These are phyloP conservation scores for Byasa hedistus DNA, from an alignment of 2,888 invertebrate species.

Conservation along the genomic window DNA sequence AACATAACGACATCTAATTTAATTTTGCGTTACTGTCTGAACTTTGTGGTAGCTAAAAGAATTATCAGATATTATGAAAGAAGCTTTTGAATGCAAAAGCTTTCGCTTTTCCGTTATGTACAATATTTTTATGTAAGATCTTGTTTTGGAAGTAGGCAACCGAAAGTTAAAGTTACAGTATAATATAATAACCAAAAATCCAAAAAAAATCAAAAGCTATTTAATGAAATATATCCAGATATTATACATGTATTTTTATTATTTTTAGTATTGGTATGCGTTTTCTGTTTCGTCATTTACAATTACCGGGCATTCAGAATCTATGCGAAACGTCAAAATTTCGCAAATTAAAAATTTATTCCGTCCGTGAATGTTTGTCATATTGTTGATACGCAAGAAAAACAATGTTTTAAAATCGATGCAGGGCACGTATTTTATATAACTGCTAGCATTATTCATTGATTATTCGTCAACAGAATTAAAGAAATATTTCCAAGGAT, in stretches of 20 bases:
- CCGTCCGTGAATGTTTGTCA: constrained; percentile 24
- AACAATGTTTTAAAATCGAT: constrained; percentile 28
- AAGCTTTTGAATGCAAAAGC: no score
- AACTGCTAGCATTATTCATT: constrained; percentile 4
- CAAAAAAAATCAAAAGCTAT: no score
- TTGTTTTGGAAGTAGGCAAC: no score
- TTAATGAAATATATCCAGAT: no score
- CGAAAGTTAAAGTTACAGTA: no score
- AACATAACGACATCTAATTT: no score
- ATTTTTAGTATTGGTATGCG: background rate
- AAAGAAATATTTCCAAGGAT: background rate
- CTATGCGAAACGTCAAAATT: constrained; percentile 23
- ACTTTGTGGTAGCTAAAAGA: no score
- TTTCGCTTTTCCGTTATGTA: no score
- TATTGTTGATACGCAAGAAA: constrained; percentile 25
- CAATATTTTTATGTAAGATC: no score
- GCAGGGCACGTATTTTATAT: constrained; percentile 16
- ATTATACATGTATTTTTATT: background rate
- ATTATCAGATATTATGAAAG: no score
- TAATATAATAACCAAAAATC: no score
- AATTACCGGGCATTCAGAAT: background rate
- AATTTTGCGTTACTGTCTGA: no score
- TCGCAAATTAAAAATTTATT: constrained; percentile 19
- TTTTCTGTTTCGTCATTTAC: background rate
- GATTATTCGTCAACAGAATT: background rate